phyloP scores from a whole-genome alignment of 2,888 invertebrate genomes.

The Stenotaenia linearis region DNA sequence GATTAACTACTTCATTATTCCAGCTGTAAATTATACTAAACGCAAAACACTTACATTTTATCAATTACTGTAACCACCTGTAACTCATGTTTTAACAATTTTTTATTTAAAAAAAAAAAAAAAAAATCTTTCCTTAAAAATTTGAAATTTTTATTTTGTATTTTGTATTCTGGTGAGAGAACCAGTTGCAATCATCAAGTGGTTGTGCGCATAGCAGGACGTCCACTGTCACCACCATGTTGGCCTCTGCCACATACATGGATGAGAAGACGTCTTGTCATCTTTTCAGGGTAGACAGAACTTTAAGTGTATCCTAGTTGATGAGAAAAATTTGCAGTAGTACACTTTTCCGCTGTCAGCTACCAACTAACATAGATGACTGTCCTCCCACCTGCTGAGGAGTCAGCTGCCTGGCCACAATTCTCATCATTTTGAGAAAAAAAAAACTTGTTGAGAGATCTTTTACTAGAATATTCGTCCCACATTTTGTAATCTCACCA shows the following conservation, averaged over 20 bases:
- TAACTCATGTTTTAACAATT: no score
- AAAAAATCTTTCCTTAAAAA: not conserved
- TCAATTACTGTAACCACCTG: no score
- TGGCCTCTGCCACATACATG: not conserved
- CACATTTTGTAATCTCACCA: not conserved
- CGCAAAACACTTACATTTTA: no score
- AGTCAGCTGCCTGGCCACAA: not conserved
- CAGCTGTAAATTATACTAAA: no score
- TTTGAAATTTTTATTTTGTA: not conserved
- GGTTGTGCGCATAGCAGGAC: not conserved
- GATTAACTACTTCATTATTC: no score
- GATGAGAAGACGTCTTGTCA: not conserved
- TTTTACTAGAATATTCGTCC: not conserved
- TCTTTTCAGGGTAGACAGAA: not conserved
- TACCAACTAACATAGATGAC: not conserved
- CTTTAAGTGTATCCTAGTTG: not conserved
- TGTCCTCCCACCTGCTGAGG: conserved; percentile 3
- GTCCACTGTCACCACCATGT: not conserved
- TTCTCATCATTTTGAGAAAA: not conserved
- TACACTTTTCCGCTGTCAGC: not conserved
- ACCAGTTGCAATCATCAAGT: not conserved
- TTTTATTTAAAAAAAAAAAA: not conserved
- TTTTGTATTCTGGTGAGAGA: not conserved
- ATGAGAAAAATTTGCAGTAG: not conserved
- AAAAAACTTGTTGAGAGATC: not conserved